phyloP scores from a whole-genome alignment of 2,888 invertebrate genomes.

The Drosophila stalkeri region DNA sequence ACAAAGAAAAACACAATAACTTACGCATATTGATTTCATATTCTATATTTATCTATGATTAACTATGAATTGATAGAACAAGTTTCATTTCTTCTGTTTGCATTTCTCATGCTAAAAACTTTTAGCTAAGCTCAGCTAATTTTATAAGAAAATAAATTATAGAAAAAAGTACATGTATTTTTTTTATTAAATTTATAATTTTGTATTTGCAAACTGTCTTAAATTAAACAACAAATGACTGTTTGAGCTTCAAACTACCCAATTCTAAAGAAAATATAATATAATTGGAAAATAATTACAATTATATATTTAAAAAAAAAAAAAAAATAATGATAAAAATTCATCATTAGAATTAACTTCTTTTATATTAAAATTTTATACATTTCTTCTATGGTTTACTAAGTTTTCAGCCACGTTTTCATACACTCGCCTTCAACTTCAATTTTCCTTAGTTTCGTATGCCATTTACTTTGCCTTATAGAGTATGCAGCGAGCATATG shows the following conservation, averaged over 20 bases:
- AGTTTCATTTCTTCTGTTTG: background rate
- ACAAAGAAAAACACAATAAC: background rate
- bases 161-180: too few relatives aligned
- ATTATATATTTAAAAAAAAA: too few relatives aligned
- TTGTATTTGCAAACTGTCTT: too few relatives aligned
- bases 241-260: too few relatives aligned
- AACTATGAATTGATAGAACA: background rate
- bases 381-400: background rate
- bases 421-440: background rate
- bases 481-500: constrained; percentile 9
- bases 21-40: background rate
- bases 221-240: too few relatives aligned
- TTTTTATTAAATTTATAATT: too few relatives aligned
- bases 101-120: background rate
- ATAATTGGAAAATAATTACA: too few relatives aligned
- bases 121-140: background rate
- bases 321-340: too few relatives aligned
- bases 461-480: background rate
- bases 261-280: too few relatives aligned
- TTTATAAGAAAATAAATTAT: background rate
- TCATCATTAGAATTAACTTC: too few relatives aligned
- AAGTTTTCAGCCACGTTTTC: background rate
- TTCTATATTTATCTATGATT: background rate
- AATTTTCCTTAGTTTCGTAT: background rate
- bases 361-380: too few relatives aligned